Evolutionary conservation across 2,113 vertebrate genomes (phyloP).

Genomic region (Uropsilus gracilis): DNA sequence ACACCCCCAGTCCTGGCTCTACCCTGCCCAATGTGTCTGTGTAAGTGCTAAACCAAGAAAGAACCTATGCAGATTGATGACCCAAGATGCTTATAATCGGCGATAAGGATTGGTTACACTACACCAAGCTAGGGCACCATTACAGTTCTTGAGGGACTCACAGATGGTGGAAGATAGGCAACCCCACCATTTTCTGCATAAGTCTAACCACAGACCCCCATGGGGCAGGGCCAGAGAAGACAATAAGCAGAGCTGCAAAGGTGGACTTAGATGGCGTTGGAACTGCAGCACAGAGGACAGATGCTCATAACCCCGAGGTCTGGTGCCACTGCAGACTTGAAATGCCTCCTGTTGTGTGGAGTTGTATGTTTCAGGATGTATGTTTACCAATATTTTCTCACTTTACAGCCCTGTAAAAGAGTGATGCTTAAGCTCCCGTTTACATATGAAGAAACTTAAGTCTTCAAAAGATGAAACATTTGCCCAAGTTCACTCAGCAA

Average conservation of each 20-base stretch:
- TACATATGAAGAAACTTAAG: background rate
- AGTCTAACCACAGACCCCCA: background rate
- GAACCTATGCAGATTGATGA: too few relatives aligned
- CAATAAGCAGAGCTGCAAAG: background rate
- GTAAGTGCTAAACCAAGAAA: too few relatives aligned
- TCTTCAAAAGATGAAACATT: background rate
- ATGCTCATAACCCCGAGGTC: background rate
- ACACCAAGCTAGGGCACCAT: background rate
- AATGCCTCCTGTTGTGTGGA: background rate
- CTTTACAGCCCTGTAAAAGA: background rate
- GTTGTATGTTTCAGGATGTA: background rate
- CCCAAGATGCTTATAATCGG: too few relatives aligned
- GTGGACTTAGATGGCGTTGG: background rate
- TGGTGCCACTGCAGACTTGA: background rate
- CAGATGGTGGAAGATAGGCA: rapidly evolving
- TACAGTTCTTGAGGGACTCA: background rate
- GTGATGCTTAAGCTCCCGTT: background rate
- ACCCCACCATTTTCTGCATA: background rate
- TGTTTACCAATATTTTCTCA: background rate
- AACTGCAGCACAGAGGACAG: background rate
- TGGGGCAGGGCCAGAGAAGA: rapidly evolving
- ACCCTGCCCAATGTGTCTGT: too few relatives aligned
- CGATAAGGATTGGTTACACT: too few relatives aligned
- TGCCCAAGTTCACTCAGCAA: background rate
- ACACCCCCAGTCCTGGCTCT: too few relatives aligned